Evolutionary conservation across 2,797 vertebrate genomes (phyloP).

Genomic region (Melanotaenia maccullochi): DNA sequence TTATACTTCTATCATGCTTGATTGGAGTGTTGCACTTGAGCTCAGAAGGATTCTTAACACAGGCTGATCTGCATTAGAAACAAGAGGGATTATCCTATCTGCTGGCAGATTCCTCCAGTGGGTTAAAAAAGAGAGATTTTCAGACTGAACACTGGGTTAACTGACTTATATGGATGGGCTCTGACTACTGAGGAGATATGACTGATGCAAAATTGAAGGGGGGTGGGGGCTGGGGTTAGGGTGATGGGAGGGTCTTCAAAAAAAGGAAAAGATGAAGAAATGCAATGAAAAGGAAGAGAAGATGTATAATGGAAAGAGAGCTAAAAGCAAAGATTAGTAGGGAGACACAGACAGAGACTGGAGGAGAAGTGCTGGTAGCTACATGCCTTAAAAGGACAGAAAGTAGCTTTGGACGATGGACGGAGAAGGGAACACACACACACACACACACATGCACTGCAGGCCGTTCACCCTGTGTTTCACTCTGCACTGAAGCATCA

Average conservation of each 20-base stretch:
- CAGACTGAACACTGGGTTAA: constrained; percentile 55
- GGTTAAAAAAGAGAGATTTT: constrained; percentile 62
- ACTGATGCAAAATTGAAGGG: constrained; percentile 26
- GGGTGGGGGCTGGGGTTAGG: constrained; percentile 5
- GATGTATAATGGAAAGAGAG: constrained; percentile 57
- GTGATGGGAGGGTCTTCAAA: no score
- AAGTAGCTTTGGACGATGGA: constrained; percentile 53
- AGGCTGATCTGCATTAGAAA: constrained; percentile 67
- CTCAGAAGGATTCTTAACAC: constrained; percentile 38
- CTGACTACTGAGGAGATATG: constrained; percentile 50
- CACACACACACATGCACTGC: constrained; percentile 27
- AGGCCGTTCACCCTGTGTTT: constrained; percentile 26
- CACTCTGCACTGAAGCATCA: constrained; percentile 29
- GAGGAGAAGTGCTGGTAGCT: constrained; percentile 39
- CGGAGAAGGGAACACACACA: constrained; percentile 32
- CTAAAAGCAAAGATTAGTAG: constrained; percentile 23
- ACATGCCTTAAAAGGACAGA: constrained; percentile 81
- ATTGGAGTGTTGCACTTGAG: constrained; percentile 48
- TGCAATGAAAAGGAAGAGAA: constrained; percentile 33
- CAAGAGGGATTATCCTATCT: constrained; percentile 55
- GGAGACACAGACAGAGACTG: constrained; percentile 21
- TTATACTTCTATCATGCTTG: constrained; percentile 36
- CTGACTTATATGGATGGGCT: constrained; percentile 73
- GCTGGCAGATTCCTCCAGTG: constrained; percentile 52
- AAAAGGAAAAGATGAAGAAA: constrained; percentile 5